Conservation (phyloP, 2,797 vertebrate genomes). For the Enteromius mattozi region DNA sequence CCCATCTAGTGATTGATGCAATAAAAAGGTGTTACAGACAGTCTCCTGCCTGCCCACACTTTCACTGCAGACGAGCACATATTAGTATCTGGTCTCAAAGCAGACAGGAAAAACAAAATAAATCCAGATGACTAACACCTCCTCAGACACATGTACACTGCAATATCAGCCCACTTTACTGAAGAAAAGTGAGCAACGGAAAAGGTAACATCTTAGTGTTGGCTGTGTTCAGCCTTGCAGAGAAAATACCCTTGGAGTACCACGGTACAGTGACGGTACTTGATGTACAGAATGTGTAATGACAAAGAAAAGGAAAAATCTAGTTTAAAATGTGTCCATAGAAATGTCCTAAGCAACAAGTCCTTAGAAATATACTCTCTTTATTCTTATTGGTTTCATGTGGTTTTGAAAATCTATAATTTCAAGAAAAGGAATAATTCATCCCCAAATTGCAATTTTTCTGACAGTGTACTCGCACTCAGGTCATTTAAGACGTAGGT, state of each 20-base stretch:
- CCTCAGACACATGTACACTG: conserved; percentile 35
- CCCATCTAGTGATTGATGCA: conserved; percentile 38
- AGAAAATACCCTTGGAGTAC: neutral
- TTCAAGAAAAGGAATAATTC: neutral
- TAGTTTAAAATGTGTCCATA: neutral
- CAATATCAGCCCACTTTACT: conserved; percentile 36
- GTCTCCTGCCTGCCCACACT: conserved; percentile 34
- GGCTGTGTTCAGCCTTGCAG: neutral
- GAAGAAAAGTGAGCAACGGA: neutral
- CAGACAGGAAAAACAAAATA: conserved; percentile 33
- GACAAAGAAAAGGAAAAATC: neutral
- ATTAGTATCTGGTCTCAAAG: conserved; percentile 39
- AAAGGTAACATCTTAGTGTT: neutral
- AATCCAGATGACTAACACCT: conserved; percentile 45
- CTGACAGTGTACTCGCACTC: neutral
- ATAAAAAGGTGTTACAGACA: conserved; percentile 41
- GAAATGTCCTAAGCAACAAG: neutral
- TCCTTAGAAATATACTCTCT: neutral
- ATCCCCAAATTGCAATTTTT: neutral
- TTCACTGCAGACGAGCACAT: conserved; percentile 24
- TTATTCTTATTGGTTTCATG: neutral
- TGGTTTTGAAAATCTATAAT: neutral
- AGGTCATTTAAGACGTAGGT: neutral
- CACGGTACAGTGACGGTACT: neutral
- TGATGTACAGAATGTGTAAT: neutral